Evolutionary conservation across 2,888 invertebrate species (phyloP).

Genomic region (Melanophora roralis): DNA sequence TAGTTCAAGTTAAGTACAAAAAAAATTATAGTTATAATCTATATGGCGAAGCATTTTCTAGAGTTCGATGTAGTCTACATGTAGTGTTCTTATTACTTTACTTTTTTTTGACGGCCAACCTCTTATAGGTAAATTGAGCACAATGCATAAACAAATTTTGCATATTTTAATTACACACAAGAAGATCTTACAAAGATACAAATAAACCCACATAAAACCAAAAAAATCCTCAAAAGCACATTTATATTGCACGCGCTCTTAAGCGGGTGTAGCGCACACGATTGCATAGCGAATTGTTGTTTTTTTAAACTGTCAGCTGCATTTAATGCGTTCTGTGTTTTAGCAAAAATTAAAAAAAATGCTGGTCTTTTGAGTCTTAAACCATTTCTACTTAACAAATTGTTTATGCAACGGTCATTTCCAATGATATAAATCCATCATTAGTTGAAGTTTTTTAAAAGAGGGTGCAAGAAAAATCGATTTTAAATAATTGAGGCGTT

Average conservation of each 20-base stretch:
- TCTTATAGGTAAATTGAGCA: conserved; percentile 33
- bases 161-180: conserved; percentile 39
- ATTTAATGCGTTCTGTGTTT: neutral
- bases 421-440: conserved; percentile 48
- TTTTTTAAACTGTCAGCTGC: conserved; percentile 39
- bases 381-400: neutral
- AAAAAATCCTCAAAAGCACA: neutral
- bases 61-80: neutral
- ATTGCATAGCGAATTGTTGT: conserved; percentile 18
- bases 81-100: neutral
- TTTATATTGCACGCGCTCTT: conserved; percentile 29
- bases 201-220: neutral
- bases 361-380: neutral
- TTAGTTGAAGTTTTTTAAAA: neutral
- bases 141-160: conserved; percentile 24
- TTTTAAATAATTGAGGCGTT: conserved; percentile 21
- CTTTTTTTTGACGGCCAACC: neutral
- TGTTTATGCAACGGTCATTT: conserved; percentile 45
- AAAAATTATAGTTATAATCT: too few species aligned
- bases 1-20: too few species aligned
- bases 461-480: neutral
- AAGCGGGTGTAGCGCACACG: conserved; percentile 52
- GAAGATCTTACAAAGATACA: conserved; percentile 34
- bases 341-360: neutral
- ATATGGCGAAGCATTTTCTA: neutral